Conservation (phyloP, 2,797 vertebrate genomes). For the Leuciscus waleckii region DNA sequence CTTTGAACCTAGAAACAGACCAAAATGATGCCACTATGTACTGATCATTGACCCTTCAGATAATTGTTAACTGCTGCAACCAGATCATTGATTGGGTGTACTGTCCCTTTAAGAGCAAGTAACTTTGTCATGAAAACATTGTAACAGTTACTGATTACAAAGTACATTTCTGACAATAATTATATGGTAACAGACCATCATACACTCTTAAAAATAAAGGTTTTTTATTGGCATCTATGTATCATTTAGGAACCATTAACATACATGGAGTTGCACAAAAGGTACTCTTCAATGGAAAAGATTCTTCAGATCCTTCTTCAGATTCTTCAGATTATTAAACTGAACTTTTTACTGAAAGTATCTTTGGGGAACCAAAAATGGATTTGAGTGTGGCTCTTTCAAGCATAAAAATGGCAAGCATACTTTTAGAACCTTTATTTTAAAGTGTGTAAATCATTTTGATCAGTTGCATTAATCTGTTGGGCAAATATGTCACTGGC, state of each 20-base stretch:
- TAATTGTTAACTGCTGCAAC: background rate
- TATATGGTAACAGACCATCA: background rate
- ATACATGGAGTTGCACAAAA: background rate
- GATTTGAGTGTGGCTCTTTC: background rate
- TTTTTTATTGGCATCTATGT: background rate
- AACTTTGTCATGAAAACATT: background rate
- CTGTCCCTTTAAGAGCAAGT: background rate
- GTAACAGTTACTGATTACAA: background rate
- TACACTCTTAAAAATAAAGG: background rate
- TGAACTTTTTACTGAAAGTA: background rate
- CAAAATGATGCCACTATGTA: no score
- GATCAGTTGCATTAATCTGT: background rate
- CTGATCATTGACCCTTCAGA: background rate
- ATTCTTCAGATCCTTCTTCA: background rate
- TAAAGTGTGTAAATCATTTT: background rate
- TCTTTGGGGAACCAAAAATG: background rate
- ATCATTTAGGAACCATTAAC: background rate
- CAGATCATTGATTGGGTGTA: background rate
- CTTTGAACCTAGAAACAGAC: background rate
- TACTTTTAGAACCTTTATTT: background rate
- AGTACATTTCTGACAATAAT: background rate
- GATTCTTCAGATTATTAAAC: background rate
- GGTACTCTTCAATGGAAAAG: background rate
- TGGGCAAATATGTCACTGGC: background rate
- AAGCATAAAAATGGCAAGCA: background rate